Evolutionary conservation across 2,797 vertebrate species (phyloP).

Genomic region (Loris lydekkerianus): DNA sequence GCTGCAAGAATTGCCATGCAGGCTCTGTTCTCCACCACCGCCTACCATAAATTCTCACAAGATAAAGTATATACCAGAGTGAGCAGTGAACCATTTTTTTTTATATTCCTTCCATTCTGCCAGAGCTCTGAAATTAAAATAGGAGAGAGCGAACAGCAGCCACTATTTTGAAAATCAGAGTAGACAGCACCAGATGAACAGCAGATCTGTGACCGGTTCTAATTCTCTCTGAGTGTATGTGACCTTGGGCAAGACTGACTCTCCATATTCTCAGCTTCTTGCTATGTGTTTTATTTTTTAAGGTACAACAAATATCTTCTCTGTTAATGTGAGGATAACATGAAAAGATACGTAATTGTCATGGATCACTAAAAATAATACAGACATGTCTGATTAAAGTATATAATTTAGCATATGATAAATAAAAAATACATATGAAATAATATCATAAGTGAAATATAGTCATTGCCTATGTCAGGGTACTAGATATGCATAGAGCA

Average conservation of each 20-base stretch:
- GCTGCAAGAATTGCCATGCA: neutral
- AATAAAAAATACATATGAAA: neutral
- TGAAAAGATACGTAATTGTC: neutral
- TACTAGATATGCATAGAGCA: neutral
- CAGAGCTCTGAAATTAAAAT: constrained; percentile 66
- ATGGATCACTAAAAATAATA: neutral
- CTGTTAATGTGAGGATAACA: neutral
- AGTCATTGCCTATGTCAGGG: neutral
- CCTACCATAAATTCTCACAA: constrained; percentile 69
- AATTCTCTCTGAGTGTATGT: neutral
- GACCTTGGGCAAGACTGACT: constrained; percentile 6
- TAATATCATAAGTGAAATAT: neutral
- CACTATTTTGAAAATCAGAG: constrained; percentile 11
- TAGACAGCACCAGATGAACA: neutral
- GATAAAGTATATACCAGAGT: constrained; percentile 46
- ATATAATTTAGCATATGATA: neutral
- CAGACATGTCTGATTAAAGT: neutral
- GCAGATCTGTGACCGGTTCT: neutral
- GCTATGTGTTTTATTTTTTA: neutral
- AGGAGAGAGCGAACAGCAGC: neutral
- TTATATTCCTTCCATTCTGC: constrained; percentile 32
- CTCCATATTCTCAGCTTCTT: neutral
- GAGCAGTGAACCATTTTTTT: constrained; percentile 52
- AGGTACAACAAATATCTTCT: neutral
- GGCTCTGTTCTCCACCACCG: neutral